Conservation (phyloP, 2,113 vertebrate species). For the Thamnophis sirtalis region DNA sequence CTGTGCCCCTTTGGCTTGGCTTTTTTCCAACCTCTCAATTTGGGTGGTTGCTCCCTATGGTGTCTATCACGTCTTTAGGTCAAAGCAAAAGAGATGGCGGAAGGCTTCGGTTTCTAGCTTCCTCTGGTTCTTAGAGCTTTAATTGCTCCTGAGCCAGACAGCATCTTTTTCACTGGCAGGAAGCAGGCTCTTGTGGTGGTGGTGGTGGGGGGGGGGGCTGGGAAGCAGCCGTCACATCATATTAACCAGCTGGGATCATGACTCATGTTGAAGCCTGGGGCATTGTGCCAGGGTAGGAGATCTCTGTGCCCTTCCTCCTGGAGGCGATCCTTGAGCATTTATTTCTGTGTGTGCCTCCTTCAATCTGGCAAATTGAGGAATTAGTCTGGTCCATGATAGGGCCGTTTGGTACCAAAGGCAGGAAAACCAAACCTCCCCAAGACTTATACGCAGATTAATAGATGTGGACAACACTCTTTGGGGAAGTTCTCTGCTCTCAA, state of each 20-base stretch:
- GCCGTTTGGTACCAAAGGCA: not conserved
- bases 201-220: too few species aligned
- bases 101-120: not conserved
- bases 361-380: not conserved
- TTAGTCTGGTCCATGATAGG: not conserved
- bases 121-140: not conserved
- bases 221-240: not conserved
- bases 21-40: not conserved
- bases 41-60: not conserved
- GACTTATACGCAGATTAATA: not conserved
- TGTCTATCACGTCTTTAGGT: not conserved
- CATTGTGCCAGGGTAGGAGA: not conserved
- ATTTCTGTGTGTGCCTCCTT: not conserved
- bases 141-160: conserved; percentile 11
- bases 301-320: not conserved
- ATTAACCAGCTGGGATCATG: conserved; percentile 17
- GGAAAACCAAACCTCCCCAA: not conserved
- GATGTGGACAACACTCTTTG: not conserved
- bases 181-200: not conserved
- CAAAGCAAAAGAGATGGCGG: not conserved
- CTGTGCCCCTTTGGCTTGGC: not conserved
- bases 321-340: not conserved
- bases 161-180: conserved; percentile 15
- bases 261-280: not conserved
- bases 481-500: not conserved